These are phyloP conservation scores for Rhagonycha fulva DNA, from an alignment of 2,888 invertebrate genomes.

Conservation along the genomic window DNA sequence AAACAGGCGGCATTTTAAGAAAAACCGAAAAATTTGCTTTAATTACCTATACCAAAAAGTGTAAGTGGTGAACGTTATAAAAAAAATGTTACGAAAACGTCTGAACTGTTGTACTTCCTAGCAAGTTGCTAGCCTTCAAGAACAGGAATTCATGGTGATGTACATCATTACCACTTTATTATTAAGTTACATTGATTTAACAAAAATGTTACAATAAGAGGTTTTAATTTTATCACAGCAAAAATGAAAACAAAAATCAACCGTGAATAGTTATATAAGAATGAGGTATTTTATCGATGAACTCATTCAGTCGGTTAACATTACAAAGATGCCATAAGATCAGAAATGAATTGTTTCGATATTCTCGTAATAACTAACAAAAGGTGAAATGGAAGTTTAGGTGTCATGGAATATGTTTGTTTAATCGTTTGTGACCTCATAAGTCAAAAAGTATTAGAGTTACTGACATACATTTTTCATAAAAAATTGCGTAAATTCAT, in stretches of 20 bases:
- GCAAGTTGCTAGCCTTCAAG: not conserved
- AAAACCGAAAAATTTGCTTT: not conserved
- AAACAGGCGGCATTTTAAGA: not conserved
- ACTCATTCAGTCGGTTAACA: not conserved
- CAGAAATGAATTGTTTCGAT: not conserved
- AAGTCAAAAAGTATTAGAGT: not conserved
- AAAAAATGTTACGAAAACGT: not conserved
- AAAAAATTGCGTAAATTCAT: not conserved
- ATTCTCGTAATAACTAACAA: not conserved
- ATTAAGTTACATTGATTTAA: not conserved
- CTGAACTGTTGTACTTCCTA: not conserved
- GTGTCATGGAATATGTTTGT: not conserved
- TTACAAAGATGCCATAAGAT: not conserved
- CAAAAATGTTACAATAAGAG: not conserved
- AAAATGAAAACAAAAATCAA: not conserved
- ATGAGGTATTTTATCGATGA: not conserved
- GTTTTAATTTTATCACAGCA: not conserved
- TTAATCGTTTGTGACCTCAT: not conserved
- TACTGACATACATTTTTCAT: not conserved
- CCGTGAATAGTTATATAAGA: not conserved
- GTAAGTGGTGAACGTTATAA: not conserved
- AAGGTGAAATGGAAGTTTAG: not conserved
- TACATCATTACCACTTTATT: not conserved
- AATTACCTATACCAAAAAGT: not conserved
- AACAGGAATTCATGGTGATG: not conserved